Percentiles rank a stretch among this genome's conserved stretches.
Evolutionary conservation across 2,797 vertebrate species (phyloP).

Genomic region (Poecilia wingei): DNA sequence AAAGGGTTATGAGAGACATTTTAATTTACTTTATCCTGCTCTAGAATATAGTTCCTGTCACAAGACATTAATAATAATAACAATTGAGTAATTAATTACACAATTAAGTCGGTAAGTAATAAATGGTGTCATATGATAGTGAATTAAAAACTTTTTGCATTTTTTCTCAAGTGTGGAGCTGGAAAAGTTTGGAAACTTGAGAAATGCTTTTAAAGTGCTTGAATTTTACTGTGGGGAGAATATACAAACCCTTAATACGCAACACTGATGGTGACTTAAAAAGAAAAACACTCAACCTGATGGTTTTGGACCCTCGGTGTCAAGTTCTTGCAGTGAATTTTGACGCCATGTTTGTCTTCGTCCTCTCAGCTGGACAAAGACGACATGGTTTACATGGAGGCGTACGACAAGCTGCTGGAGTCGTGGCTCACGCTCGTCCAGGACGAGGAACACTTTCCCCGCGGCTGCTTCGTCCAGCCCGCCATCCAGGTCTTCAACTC

Average conservation of each 20-base stretch:
- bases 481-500: conserved; percentile 99
- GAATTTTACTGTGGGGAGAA: no score
- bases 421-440: conserved; percentile 97
- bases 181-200: no score
- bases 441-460: conserved; percentile 97
- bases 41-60: no score
- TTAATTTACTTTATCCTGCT: no score
- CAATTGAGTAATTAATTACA: no score
- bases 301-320: neutral
- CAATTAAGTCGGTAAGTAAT: no score
- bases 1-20: no score
- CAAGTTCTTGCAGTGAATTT: neutral
- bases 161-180: no score
- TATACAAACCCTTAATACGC: neutral
- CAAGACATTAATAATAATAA: no score
- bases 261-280: neutral
- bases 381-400: conserved; percentile 99
- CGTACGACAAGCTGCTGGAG: conserved; percentile 96
- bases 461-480: conserved; percentile 95
- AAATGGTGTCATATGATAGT: no score
- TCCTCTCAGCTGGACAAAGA: conserved; percentile 92
- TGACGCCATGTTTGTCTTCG: neutral
- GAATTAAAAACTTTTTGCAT: no score
- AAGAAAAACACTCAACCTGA: neutral
- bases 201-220: no score